phyloP scores from a whole-genome alignment of 2,113 vertebrate genomes.

The Ceratotherium simum region DNA sequence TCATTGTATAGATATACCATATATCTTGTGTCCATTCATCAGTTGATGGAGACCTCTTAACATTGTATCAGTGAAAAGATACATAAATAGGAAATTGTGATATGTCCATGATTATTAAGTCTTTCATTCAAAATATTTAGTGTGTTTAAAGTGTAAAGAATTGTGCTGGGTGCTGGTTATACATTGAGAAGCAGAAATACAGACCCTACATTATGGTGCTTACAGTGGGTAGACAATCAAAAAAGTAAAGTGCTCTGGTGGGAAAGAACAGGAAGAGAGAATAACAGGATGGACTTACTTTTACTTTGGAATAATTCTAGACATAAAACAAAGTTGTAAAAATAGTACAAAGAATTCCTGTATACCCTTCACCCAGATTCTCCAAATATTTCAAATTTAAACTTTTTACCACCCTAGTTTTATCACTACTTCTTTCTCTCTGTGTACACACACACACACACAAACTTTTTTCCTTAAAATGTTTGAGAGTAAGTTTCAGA shows the following conservation, averaged over 20 bases:
- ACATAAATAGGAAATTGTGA: background rate
- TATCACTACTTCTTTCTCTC: background rate
- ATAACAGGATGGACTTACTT: background rate
- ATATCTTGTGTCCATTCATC: background rate
- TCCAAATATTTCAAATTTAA: background rate
- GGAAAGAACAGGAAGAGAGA: background rate
- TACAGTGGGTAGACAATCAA: background rate
- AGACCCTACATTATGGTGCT: background rate
- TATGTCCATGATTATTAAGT: background rate
- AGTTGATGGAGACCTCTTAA: background rate
- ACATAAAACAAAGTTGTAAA: background rate
- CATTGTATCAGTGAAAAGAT: slow-evolving; percentile 15
- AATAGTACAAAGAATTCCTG: background rate
- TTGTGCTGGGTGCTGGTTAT: background rate
- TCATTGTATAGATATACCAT: background rate
- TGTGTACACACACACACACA: background rate
- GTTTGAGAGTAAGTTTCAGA: background rate
- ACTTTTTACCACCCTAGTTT: background rate
- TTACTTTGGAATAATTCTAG: slow-evolving; percentile 14
- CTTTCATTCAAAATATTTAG: background rate
- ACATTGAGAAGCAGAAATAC: background rate
- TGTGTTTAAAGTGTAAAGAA: background rate
- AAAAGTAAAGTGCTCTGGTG: background rate
- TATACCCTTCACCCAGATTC: background rate
- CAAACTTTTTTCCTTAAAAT: background rate